Evolutionary conservation across 2,888 invertebrate species (phyloP).

Genomic region (Nezara viridula): DNA sequence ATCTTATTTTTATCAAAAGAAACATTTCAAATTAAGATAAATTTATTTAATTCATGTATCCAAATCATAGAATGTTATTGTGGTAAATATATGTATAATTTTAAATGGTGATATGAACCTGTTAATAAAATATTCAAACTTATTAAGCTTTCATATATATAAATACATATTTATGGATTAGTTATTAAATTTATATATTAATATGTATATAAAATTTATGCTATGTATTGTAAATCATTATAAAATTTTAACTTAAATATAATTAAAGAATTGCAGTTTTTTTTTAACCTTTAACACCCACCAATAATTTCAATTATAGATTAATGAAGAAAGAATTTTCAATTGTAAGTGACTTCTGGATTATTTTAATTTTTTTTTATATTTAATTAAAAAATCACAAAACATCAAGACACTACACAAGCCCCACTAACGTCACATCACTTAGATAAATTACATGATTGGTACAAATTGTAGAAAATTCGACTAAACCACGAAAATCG

Average conservation of each 20-base stretch:
- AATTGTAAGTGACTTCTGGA: no score
- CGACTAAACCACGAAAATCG: no score
- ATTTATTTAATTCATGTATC: neutral
- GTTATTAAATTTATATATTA: neutral
- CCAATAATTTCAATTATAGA: neutral
- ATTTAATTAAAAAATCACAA: no score
- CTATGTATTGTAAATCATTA: slow-evolving; percentile 39
- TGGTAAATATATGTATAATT: slow-evolving; percentile 44
- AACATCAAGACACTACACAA: no score
- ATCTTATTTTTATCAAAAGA: neutral
- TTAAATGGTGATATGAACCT: slow-evolving; percentile 18
- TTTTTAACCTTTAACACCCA: neutral
- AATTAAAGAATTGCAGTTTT: neutral
- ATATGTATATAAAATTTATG: slow-evolving; percentile 16
- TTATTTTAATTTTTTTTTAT: no score
- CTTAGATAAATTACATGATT: no score
- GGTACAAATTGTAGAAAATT: no score
- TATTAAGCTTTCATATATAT: slow-evolving; percentile 10
- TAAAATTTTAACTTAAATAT: slow-evolving; percentile 35
- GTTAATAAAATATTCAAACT: slow-evolving; percentile 19
- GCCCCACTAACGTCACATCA: no score
- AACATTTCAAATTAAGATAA: neutral
- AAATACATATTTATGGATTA: neutral
- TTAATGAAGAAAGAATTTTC: neutral
- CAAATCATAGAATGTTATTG: slow-evolving; percentile 23